Conservation (phyloP, 2,888 invertebrate species). For the Mesopsocus fuscifrons region DNA sequence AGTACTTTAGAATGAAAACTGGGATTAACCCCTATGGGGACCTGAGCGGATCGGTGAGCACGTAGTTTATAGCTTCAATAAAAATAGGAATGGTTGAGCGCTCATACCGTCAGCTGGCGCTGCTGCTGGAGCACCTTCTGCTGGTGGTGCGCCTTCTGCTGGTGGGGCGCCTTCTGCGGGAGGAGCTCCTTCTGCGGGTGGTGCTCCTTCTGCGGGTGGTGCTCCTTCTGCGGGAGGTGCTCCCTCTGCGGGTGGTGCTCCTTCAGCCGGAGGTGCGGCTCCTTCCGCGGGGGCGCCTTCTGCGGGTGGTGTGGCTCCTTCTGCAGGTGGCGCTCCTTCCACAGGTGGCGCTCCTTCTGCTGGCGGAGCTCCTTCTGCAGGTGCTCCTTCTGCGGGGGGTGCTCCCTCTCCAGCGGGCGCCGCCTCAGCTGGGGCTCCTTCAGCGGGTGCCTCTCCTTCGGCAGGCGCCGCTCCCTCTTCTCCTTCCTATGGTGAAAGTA, state of each 20-base stretch:
- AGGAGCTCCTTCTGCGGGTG: conserved; percentile 18
- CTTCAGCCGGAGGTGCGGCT: conserved; percentile 16
- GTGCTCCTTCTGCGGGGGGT: conserved; percentile 16
- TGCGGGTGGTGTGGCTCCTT: conserved; percentile 14
- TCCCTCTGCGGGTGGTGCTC: conserved; percentile 18
- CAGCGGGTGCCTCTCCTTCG: conserved; percentile 19
- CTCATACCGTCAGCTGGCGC: too few species aligned
- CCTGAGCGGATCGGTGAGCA: too few species aligned
- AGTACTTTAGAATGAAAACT: too few species aligned
- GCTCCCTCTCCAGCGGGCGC: conserved; percentile 20
- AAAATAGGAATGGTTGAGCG: too few species aligned
- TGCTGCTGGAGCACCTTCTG: conserved; percentile 16
- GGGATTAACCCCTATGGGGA: too few species aligned
- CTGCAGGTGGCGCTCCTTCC: conserved; percentile 23
- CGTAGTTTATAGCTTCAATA: too few species aligned
- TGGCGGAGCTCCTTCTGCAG: conserved; percentile 13
- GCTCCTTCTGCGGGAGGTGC: conserved; percentile 19
- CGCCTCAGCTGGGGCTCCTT: conserved; percentile 18
- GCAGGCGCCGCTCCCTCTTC: conserved; percentile 18
- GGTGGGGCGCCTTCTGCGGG: conserved; percentile 18
- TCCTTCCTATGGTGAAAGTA: too few species aligned
- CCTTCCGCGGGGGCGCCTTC: too few species aligned
- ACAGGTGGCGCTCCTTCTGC: conserved; percentile 20
- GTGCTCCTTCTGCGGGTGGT: conserved; percentile 19
- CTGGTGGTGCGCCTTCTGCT: conserved; percentile 15